Percentiles rank a stretch among this genome's conserved stretches.
Conservation (phyloP, 1,140 invertebrate species). For the Eupristina koningsbergeri region DNA sequence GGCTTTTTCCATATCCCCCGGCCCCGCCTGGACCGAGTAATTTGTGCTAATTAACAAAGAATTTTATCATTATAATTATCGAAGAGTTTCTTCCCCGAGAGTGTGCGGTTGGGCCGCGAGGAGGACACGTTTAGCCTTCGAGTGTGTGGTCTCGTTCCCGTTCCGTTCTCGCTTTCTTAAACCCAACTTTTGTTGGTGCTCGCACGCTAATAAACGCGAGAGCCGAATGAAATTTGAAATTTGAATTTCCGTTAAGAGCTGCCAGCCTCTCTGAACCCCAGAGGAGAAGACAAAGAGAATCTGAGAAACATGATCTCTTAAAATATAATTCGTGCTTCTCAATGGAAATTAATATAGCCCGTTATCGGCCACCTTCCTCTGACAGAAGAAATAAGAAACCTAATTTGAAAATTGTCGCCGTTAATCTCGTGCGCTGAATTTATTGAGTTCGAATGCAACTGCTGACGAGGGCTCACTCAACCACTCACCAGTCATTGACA, state of each 20-base stretch:
- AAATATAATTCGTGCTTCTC: neutral
- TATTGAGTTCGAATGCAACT: neutral
- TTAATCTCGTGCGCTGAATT: constrained; percentile 15
- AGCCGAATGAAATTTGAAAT: neutral
- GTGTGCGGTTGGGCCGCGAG: neutral
- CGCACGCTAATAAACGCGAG: neutral
- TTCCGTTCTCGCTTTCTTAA: neutral
- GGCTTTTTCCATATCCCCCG: no score
- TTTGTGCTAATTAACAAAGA: constrained; percentile 42
- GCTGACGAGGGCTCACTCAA: neutral
- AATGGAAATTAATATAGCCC: neutral
- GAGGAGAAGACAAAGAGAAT: neutral
- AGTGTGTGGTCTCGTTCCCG: neutral
- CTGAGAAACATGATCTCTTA: constrained; percentile 11
- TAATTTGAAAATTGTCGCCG: neutral
- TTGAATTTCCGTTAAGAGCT: neutral
- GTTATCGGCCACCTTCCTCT: neutral
- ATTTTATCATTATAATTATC: constrained; percentile 22
- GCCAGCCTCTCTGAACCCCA: no score
- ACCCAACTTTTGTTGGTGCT: neutral
- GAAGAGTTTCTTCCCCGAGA: neutral
- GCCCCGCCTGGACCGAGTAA: constrained; percentile 15
- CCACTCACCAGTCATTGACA: neutral
- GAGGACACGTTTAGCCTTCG: neutral
- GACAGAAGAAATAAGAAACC: neutral